Evolutionary conservation across 1,140 invertebrate genomes (phyloP), one percentile per base, ranked within the genome.

Genomic region (Probaryconus sp.): DNA sequence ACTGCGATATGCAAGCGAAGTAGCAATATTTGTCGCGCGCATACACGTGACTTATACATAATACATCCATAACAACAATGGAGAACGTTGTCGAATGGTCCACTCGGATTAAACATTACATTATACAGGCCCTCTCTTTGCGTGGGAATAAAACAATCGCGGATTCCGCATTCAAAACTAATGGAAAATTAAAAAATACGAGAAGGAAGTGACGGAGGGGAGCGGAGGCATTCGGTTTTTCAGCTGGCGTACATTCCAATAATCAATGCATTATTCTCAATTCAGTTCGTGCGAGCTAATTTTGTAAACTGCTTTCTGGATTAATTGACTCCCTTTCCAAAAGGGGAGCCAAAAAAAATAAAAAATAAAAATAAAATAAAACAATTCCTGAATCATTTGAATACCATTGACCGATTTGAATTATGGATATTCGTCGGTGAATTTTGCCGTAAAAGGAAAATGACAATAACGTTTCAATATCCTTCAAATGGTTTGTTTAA

Each of bases 31-130:
- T 74, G 71, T 74, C 50, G 61, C 48, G 47, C 18, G 58, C 26
- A 61, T 55, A 65, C 42, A 61, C 47, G 50, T 74, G 51, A 75
- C 71, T 75, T 75, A 69, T 69, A 60, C 56, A 75, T 75, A 69
- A 75, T 75, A 69, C 72, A 69, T 75, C 40, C n/a, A 26, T 28
- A 28, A 24, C 28, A 65, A 75, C 72, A 75, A 75, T 69, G 38
- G 72, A 5, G 35, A 9, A 31, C 58, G 40, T 47, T 40, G 53
- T 47, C 18, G 48, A 53, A 50, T 28, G 58, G 50, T 37, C 51
- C 56, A 61, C 43, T 50, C 43, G 60, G 50, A 72, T 74, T 74
- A 68, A 56, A 40, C 35, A 56, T 67, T 63, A 61, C 43, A 63
- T 63, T 63, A 68, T 67, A 51, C 16, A 42, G 4, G 5, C 21